Evolutionary conservation across 2,797 vertebrate genomes (phyloP), one percentile per base, ranked within the genome.

Genomic region (Hypotaenidia okinawae): DNA sequence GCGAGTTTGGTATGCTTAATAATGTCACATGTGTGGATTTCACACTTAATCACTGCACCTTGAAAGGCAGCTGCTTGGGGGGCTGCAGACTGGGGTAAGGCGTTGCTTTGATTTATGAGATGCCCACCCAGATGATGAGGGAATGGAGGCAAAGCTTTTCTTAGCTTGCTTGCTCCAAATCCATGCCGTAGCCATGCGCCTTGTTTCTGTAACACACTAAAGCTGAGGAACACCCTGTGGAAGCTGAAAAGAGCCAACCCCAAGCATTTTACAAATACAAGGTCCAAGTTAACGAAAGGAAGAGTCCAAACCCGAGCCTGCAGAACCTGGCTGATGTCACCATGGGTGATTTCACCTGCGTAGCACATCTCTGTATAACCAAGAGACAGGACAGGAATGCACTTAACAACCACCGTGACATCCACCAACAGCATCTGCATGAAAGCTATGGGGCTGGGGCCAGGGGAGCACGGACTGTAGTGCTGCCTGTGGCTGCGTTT

Each of bases 241-340:
- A 80, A 84, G 68, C 22, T 39, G 2, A 12, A 83, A 91, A 78
- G 75, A 64, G 21, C 22, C 19, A 54, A 10, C 0, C 33, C 32
- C 51, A 28, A 67, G 30, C 13, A 4, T 57, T 87, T 87, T 39
- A 87, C 87, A 87, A n/a, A 68, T 62, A 47, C 11, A 21, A 51
- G 24, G 37, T n/a, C 45, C 76, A 84, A 75, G 62, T 6, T 62
- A 85, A 87, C 1, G 1, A 77, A 61, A 74, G 55, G 74, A 80
- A 57, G 55, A 57, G 51, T 22, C 54, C 91, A 54, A 76, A 90
- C 39, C 24, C 0, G 1, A 80, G 66, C 45, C 76, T 41, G 73
- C 45, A 75, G 84, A 87, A 61, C 64, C 58, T 83, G 32, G 35
- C 54, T 68, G 92, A 72, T 93, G 91, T 87, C 77, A 57, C 84